These are phyloP conservation scores for Brachionichthys hirsutus DNA, from an alignment of 2,113 vertebrate species.

Conservation along the genomic window DNA sequence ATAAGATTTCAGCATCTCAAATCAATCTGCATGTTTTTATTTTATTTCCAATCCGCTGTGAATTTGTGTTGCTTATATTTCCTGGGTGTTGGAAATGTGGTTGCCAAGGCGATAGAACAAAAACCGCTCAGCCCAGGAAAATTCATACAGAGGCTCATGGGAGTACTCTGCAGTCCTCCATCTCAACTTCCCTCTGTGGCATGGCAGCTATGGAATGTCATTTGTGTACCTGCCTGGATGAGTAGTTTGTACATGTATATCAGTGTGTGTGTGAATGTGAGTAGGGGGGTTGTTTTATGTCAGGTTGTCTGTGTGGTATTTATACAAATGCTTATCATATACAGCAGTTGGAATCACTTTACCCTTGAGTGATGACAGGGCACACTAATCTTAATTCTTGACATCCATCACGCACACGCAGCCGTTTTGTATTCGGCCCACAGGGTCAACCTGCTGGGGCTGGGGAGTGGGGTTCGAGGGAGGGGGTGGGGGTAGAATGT, in stretches of 20 bases:
- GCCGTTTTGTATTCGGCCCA: conserved; percentile 48
- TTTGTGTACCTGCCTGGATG: conserved; percentile 39
- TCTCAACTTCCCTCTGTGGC: conserved; percentile 48
- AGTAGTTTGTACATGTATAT: conserved; percentile 33
- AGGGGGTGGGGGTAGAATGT: conserved; percentile 30
- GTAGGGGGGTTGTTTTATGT: no score
- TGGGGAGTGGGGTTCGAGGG: not conserved
- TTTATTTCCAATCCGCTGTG: conserved; percentile 25
- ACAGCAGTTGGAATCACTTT: conserved; percentile 18
- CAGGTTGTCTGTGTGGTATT: conserved; percentile 8
- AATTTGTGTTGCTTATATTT: conserved; percentile 44
- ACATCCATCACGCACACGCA: conserved; percentile 20
- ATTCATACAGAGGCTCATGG: conserved; percentile 41
- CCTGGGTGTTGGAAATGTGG: conserved; percentile 25
- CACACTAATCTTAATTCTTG: conserved; percentile 14
- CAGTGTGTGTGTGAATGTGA: not conserved
- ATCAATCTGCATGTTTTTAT: conserved; percentile 39
- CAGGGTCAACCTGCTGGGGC: not conserved
- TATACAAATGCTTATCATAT: conserved; percentile 38
- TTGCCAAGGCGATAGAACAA: conserved; percentile 63
- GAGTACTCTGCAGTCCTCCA: conserved; percentile 46
- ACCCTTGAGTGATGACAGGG: conserved; percentile 33
- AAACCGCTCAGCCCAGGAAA: conserved; percentile 38
- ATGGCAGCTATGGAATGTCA: conserved; percentile 61
- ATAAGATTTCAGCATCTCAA: conserved; percentile 11